Percentiles rank a stretch among this genome's conserved stretches.
These are phyloP conservation scores for Orbicella faveolata DNA, from an alignment of 64 coral and sea anemone genomes.

Conservation along the genomic window DNA sequence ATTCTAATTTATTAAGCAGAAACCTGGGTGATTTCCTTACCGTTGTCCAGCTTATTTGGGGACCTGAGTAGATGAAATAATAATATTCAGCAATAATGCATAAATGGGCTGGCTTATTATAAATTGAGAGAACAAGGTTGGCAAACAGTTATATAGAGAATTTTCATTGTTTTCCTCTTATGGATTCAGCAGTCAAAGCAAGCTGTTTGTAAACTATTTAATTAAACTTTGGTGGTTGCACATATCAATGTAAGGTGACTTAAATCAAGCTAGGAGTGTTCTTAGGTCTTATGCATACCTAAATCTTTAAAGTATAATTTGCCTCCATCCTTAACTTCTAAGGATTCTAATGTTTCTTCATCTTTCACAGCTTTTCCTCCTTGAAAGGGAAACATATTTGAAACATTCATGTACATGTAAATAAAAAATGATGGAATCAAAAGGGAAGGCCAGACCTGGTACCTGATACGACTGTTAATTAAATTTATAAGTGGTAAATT, in stretches of 20 bases:
- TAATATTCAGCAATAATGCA: neutral
- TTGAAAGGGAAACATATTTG: constrained; percentile 1
- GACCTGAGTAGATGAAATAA: constrained; percentile 62
- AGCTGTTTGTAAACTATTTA: too few relatives aligned
- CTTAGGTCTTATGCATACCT: constrained; percentile 38
- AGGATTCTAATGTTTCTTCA: constrained; percentile 62
- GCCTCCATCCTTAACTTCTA: constrained; percentile 61
- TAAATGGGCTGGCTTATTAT: neutral
- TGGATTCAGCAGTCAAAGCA: too few relatives aligned
- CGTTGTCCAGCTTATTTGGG: constrained; percentile 84
- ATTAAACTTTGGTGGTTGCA: too few relatives aligned
- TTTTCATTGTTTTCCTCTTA: too few relatives aligned
- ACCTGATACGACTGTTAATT: too few relatives aligned
- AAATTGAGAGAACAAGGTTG: too few relatives aligned
- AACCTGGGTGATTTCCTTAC: constrained; percentile 46
- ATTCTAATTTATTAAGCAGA: too few relatives aligned
- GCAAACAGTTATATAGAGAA: too few relatives aligned
- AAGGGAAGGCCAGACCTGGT: neutral
- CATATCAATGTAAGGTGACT: too few relatives aligned
- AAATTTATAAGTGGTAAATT: too few relatives aligned
- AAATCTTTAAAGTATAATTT: constrained; percentile 87
- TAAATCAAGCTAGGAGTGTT: neutral
- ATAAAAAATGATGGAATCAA: too few relatives aligned
- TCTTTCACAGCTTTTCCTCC: constrained; percentile 90
- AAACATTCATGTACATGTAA: too few relatives aligned